Evolutionary conservation across 2,113 vertebrate genomes (phyloP).

Genomic region (Sander vitreus): DNA sequence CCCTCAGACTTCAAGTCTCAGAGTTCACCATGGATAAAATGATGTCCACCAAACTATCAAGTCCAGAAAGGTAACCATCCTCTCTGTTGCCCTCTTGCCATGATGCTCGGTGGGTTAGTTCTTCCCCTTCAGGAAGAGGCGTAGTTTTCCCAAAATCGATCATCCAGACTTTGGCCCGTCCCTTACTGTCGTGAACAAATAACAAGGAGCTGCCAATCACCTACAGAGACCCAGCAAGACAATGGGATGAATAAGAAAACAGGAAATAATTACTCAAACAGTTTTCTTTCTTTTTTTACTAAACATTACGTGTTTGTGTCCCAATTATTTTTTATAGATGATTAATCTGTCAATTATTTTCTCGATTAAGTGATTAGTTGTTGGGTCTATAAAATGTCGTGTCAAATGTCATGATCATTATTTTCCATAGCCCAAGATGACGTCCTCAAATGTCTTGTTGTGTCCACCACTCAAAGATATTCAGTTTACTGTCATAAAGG

Average conservation of each 20-base stretch:
- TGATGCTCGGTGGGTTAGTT: slow-evolving; percentile 88
- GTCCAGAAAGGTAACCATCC: slow-evolving; percentile 95
- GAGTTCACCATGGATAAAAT: slow-evolving; percentile 86
- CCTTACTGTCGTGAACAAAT: slow-evolving; percentile 95
- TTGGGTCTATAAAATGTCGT: no score
- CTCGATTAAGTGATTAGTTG: no score
- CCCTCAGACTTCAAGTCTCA: slow-evolving; percentile 62
- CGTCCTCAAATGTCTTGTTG: no score
- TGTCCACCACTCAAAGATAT: no score
- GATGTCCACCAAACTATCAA: slow-evolving; percentile 96
- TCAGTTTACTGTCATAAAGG: no score
- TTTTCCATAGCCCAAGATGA: no score
- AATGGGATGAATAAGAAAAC: background rate
- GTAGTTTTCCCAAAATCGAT: slow-evolving; percentile 99
- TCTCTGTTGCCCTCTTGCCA: slow-evolving; percentile 98
- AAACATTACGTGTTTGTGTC: slow-evolving; percentile 1
- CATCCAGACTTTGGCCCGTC: slow-evolving; percentile 98
- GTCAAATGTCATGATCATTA: no score
- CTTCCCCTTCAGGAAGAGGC: slow-evolving; percentile 90
- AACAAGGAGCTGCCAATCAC: slow-evolving; percentile 98
- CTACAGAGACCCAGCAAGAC: slow-evolving; percentile 73
- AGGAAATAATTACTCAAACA: background rate
- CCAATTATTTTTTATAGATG: background rate
- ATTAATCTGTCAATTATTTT: no score
- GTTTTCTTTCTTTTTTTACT: background rate